phyloP scores from a whole-genome alignment of 2,113 vertebrate genomes.

The Xiphorhynchus elegans region DNA sequence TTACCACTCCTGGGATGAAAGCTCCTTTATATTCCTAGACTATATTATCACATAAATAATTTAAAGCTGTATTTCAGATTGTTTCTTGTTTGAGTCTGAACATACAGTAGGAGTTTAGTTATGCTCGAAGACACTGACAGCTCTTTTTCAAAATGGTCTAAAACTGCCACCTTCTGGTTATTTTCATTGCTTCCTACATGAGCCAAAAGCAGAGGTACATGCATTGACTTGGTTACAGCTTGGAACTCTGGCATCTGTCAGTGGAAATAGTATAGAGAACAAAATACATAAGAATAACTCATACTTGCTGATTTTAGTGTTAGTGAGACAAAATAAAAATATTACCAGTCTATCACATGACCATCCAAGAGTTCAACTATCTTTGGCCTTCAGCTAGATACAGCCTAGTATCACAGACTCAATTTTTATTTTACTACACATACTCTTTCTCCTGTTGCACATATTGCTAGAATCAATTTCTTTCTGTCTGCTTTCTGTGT shows the following conservation, averaged over 20 bases:
- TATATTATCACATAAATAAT: conserved; percentile 68
- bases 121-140: neutral
- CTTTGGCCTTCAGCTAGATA: neutral
- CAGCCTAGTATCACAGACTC: neutral
- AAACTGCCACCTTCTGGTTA: conserved; percentile 80
- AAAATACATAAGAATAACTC: neutral
- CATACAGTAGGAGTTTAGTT: neutral
- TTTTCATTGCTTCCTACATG: neutral
- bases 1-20: conserved; percentile 64
- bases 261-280: neutral
- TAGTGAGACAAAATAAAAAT: neutral
- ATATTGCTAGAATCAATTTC: neutral
- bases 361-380: neutral
- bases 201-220: neutral
- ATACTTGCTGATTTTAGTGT: neutral
- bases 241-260: neutral
- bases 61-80: conserved; percentile 48
- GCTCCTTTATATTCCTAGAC: conserved; percentile 60
- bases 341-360: neutral
- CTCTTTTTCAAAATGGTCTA: conserved; percentile 50
- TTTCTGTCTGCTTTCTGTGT: neutral
- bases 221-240: neutral
- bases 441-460: neutral
- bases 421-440: neutral
- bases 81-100: conserved; percentile 35